phyloP scores from a whole-genome alignment of 2,888 invertebrate genomes.

The Tribolium freemani region DNA sequence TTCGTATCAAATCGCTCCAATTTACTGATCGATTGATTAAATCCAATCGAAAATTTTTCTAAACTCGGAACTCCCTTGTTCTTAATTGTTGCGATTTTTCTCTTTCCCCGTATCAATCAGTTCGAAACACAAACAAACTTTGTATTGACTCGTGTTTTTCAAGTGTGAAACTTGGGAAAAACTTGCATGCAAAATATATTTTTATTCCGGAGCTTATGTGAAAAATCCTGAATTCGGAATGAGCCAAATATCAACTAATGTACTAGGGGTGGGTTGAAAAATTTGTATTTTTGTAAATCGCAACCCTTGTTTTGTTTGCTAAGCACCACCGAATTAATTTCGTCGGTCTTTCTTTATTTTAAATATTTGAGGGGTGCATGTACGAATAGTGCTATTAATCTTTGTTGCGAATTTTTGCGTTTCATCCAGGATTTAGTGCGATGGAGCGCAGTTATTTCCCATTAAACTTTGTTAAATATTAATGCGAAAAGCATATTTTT shows the following conservation, averaged over 20 bases:
- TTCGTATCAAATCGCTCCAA: conserved; percentile 42
- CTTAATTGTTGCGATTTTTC: neutral
- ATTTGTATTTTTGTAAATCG: conserved; percentile 9
- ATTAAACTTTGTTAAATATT: neutral
- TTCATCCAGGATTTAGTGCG: neutral
- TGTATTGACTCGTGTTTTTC: neutral
- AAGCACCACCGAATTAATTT: conserved; percentile 18
- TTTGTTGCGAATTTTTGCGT: neutral
- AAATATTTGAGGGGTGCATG: neutral
- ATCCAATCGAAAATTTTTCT: conserved; percentile 26
- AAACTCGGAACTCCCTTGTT: neutral
- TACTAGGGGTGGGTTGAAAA: conserved; percentile 1
- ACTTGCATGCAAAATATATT: conserved; percentile 22
- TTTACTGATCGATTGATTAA: conserved; percentile 48
- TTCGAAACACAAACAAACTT: conserved; percentile 10
- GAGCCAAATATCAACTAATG: conserved; percentile 24
- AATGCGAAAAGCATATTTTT: too few species aligned
- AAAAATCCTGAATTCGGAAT: conserved; percentile 25
- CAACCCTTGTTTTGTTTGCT: conserved; percentile 9
- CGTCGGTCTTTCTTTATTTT: neutral
- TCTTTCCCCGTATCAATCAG: conserved; percentile 24
- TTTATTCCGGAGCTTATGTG: conserved; percentile 23
- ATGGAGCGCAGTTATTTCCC: neutral
- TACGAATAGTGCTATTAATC: neutral
- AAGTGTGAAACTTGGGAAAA: neutral